Conservation (phyloP, 2,113 vertebrate genomes). For the Pollimyrus isidori region DNA sequence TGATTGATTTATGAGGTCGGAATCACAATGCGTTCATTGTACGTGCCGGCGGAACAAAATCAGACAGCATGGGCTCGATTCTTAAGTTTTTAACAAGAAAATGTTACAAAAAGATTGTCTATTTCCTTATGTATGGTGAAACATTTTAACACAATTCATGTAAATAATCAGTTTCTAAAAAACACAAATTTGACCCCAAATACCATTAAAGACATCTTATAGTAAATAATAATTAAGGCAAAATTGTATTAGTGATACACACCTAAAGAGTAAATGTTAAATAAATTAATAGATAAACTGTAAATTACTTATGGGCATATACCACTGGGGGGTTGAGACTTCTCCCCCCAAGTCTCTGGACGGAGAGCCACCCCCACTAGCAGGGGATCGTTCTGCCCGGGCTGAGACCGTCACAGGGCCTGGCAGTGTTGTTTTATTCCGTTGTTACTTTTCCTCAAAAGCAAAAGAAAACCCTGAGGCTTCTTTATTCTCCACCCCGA, state of each 20-base stretch:
- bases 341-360: neutral
- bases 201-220: neutral
- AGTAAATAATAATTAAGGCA: neutral
- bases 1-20: neutral
- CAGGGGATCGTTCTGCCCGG: neutral
- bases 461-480: constrained; percentile 20
- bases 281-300: neutral
- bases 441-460: constrained; percentile 13
- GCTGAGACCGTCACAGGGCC: neutral
- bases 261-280: neutral
- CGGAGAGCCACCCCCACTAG: neutral
- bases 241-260: neutral
- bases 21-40: neutral
- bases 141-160: neutral
- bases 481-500: constrained; percentile 18
- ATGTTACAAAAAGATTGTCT: neutral
- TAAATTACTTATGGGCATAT: neutral
- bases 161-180: neutral
- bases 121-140: neutral
- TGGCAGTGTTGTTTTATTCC: constrained; percentile 9
- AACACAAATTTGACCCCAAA: neutral
- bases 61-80: neutral
- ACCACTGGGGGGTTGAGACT: neutral
- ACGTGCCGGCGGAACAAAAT: constrained; percentile 7
- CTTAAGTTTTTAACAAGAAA: neutral